Evolutionary conservation across 2,888 invertebrate genomes (phyloP), one percentile per base, ranked within the genome.

Genomic region (Erebia aethiops): DNA sequence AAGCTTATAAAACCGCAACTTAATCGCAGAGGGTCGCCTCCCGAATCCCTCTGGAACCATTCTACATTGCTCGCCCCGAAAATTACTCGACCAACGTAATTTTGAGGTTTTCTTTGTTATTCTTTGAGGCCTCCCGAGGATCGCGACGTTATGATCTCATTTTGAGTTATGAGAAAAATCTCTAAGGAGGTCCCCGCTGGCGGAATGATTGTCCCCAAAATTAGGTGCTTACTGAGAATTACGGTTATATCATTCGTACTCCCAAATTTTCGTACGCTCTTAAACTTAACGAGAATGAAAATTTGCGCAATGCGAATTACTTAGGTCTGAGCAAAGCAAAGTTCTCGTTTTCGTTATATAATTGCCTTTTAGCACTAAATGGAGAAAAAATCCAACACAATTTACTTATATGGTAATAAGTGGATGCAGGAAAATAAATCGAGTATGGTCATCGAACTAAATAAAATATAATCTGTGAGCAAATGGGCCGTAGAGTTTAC

Each of bases 111-210:
- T 91, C 90, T 88, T 91, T 91, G 90, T 91, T 91, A 91, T 92
- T 89, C 90, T 89, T 90, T 87, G 86, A 86, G 85, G 84, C 87
- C 90, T 84, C 88, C 84, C 82, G 92, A 90, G 91, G 87, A 87
- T 89, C 84, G 87, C 87, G 86, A 89, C 87, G 90, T 91, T 92
- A 92, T 91, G 91, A 92, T 92, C 91, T 91, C 92, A 91, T 92
- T 92, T 90, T 91, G 88, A 92, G 91, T 91, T 91, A 92, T 89
- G 90, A 89, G 89, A 87, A 86, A 89, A 90, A 91, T 88, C 90
- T 91, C 91, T 89, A 87, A 90, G 88, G 83, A 84, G 84, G 87
- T 86, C 87, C 87, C 87, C 80, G 79, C 78, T 83, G 84, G 84
- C 84, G 85, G 82, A 86, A 89, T 90, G 86, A 90, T 91, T 90